These are phyloP conservation scores for Sialia sialis DNA, from an alignment of 2,113 vertebrate species.

Conservation along the genomic window DNA sequence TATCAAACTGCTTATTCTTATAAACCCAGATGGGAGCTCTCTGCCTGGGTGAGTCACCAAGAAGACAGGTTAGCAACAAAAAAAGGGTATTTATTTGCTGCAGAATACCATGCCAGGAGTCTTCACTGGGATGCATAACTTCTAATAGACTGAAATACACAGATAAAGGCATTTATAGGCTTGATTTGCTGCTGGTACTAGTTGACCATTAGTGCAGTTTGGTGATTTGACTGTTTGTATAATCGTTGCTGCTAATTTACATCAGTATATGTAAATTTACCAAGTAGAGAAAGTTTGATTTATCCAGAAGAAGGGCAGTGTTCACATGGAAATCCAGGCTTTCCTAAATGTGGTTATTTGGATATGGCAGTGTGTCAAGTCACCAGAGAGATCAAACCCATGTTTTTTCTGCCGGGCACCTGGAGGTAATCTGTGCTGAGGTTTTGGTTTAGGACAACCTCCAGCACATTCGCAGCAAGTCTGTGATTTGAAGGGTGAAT, in stretches of 20 bases:
- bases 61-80: slow-evolving; percentile 37
- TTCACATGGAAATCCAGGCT: neutral
- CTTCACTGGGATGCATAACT: neutral
- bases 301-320: neutral
- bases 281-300: neutral
- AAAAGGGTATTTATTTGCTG: slow-evolving; percentile 35
- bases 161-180: neutral
- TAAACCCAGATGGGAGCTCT: slow-evolving; percentile 15
- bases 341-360: neutral
- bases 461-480: neutral
- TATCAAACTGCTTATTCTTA: slow-evolving; percentile 57
- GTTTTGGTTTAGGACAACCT: neutral
- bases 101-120: neutral
- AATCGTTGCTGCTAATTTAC: neutral
- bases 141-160: neutral
- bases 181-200: neutral
- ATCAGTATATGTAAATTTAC: neutral
- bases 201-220: neutral
- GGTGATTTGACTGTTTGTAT: neutral
- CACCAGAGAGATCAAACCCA: neutral
- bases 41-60: slow-evolving; percentile 1
- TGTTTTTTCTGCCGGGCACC: neutral
- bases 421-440: neutral
- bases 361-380: neutral
- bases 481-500: neutral